Base-by-base conservation (phyloP, 2,888 invertebrate species). In the Malacosoma neustria region DNA sequence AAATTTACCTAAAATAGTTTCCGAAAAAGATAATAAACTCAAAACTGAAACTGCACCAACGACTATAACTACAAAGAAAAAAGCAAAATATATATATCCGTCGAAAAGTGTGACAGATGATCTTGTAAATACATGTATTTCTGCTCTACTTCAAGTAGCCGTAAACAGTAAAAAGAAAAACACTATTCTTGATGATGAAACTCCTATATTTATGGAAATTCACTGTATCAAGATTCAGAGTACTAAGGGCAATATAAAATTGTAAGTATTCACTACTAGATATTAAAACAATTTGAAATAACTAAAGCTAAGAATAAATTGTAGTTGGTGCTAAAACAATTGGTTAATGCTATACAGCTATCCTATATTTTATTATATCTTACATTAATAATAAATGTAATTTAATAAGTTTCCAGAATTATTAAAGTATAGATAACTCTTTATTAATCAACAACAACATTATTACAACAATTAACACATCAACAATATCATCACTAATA, bases 191-290 rank as follows among this genome's bases (percentile, higher is more conserved):
- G 81, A 87, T 13, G 87, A 84, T 30, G 89, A 88, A 46, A 72
- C 80, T 39, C 84, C 88, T 7, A 74, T 92, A 54, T 88, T 89
- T 57, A 69, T 89, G 34, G 89, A 89, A 72, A 72, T 92, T 13
- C 81, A 79, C 14, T 87, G 88, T 40, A 87, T 92, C 29, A 92
- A 91, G 76, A 88, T 93, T 37, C 89, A 92, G 14, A 87, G 87
- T 45, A 76, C 88, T 2, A 85, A 74, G 38, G 87, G 89, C 38
- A 87, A 90, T 47, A 70, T 91, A 3, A 88, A 89, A 67, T 72
- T 93, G 89, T 91, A 76, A 87, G 90, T 87, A 54, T n/a, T 32
- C n/a, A 13, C 3, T 32, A 13, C 12, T 32, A 32, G 9, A 12
- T 32, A n/a, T n/a, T n/a, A n/a, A n/a, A n/a, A n/a, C n/a, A n/a